Base-by-base conservation (phyloP, 1,140 invertebrate genomes). In the Papilio xuthus region DNA sequence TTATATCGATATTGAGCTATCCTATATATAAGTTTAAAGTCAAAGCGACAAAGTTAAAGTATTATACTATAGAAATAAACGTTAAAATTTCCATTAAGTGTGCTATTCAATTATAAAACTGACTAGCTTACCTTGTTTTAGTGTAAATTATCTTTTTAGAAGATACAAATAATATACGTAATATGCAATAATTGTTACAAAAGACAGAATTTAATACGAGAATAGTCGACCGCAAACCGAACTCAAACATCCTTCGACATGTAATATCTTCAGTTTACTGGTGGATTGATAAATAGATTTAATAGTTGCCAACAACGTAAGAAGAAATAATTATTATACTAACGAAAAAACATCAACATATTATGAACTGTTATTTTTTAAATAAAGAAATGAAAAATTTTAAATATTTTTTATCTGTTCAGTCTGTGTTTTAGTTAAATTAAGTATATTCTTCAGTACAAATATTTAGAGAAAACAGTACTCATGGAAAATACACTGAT, bases 121-220 rank as follows among this genome's bases (percentile, higher is more conserved):
- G 32, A 10, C 44, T 47, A 13, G 9, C 15, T 15, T 47, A 53
- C 50, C 12, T 53, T n/a, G 4, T 53, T n/a, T n/a, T 53, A 53
- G 6, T 20, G 20, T 56, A 56, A 56, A 56, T 20, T 7, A 56
- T n/a, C n/a, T 53, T 18, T 53, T 6, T 53, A n/a, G 6, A n/a
- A n/a, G 15, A 53, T n/a, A 3, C 10, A n/a, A 53, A 13, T n/a
- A 53, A n/a, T 18, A 56, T 20, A 20, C 4, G n/a, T 56, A 56
- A 7, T 18, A 7, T 20, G 53, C 8, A 56, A 56, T 56, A 56
- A 7, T 56, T 69, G 13, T 69, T 32, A 37, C 6, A 69, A 42
- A 37, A 41, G 7, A 42, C 37, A 71, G 32, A 41, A 71, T 71
- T 71, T 42, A 71, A 71, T 71, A 41, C 37, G 69, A 42, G 37